Percentiles rank a stretch among this genome's conserved stretches.
Conservation (phyloP, 2,113 vertebrate species). For the Triplophysa rosa region DNA sequence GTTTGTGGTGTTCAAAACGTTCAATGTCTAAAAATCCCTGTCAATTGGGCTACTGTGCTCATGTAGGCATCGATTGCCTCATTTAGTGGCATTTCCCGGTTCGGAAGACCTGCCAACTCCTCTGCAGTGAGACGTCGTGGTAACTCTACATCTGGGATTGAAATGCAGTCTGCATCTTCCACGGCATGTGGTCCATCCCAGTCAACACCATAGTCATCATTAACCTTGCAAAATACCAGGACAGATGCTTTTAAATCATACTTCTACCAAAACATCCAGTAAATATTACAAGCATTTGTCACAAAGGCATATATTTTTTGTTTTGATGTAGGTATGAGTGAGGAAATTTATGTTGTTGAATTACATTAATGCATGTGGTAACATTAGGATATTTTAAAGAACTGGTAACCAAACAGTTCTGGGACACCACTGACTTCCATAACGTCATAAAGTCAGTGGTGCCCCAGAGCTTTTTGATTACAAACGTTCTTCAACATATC, state of each 20-base stretch:
- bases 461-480: no score
- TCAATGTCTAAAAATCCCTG: background rate
- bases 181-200: constrained; percentile 7
- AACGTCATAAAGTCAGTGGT: no score
- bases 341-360: no score
- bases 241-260: background rate
- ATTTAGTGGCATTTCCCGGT: background rate
- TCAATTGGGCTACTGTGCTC: background rate
- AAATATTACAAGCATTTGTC: no score
- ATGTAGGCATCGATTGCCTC: background rate
- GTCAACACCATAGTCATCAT: constrained; percentile 18
- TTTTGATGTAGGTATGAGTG: background rate
- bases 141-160: background rate
- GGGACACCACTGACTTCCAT: no score
- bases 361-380: no score
- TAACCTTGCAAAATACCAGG: background rate
- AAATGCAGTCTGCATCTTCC: background rate
- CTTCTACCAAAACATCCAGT: no score
- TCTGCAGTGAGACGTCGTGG: background rate
- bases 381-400: no score
- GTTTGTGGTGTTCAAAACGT: background rate
- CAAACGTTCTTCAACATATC: no score
- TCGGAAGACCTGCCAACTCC: background rate
- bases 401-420: no score
- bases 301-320: background rate